Evolutionary conservation across 2,888 invertebrate genomes (phyloP).

Genomic region (Eupithecia tripunctaria): DNA sequence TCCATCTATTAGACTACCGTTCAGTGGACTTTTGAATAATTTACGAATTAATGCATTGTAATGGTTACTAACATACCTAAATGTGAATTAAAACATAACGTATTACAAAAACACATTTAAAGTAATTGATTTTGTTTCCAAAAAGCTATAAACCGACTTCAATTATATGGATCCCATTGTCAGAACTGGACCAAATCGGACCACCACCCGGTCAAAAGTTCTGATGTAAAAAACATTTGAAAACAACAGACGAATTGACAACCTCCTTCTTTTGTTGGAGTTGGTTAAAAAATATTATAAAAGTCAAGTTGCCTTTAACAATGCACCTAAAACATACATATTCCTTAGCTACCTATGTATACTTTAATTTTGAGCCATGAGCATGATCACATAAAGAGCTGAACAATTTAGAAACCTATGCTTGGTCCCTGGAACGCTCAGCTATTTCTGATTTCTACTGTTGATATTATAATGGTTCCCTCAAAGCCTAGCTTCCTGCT

Average conservation of each 20-base stretch:
- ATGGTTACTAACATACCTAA: background rate
- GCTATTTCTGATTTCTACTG: background rate
- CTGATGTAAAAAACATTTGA: no score
- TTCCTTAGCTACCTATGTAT: background rate
- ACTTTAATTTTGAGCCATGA: background rate
- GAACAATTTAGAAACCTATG: background rate
- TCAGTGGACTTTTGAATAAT: background rate
- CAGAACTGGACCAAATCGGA: no score
- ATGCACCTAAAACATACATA: background rate
- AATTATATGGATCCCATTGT: no score
- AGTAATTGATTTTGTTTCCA: no score
- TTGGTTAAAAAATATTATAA: background rate
- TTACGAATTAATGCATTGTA: background rate
- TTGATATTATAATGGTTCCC: background rate
- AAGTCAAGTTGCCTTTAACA: background rate
- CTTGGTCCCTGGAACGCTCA: background rate
- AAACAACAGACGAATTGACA: no score
- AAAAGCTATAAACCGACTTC: no score
- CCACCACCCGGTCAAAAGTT: no score
- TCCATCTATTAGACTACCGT: background rate
- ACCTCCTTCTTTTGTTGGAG: no score
- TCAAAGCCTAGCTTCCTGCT: constrained; percentile 49
- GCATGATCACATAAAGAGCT: background rate
- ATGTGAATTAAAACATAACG: background rate
- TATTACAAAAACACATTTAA: no score